Evolutionary conservation across 2,113 vertebrate genomes (phyloP), one percentile per base, ranked within the genome.

Genomic region (Cairina moschata): DNA sequence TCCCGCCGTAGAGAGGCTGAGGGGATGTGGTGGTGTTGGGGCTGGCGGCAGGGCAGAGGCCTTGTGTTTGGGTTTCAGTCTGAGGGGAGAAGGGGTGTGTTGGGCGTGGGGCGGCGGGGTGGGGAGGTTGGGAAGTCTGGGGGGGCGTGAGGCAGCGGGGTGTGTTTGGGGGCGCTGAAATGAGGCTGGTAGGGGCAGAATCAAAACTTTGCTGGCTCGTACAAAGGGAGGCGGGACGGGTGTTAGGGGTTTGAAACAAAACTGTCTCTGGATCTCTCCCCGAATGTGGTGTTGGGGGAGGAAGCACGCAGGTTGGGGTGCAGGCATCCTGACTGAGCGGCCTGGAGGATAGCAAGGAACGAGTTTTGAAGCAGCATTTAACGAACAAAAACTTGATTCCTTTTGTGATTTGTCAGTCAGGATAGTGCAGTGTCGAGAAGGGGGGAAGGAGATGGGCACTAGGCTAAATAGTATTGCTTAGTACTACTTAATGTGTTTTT

Each of bases 101-200:
- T 36, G 11, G 26, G 18, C 13, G 0, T 6, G 25, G 23, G 12
- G 52, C 1, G 76, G 25, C 11, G 32, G 2, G 23, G 9, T 18
- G 16, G 16, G 74, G 54, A 10, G 28, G 1, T 48, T 21, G 20
- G 46, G 46, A 48, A 22, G 46, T 48, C 11, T 2, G 2, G 21
- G 25, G 56, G 11, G 44, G 13, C 5, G 6, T 13, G 21, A 54
- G 28, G 40, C 11, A 13, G 16, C 48, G 14, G 6, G 14, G 28
- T 3, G 38, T 5, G 8, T 34, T 31, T 2, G 26, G 17, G 17
- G 31, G 11, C 1, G 38, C 25, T 23, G 31, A 26, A 44, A 40
- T 82, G 78, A 3, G 20, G 0, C 25, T 5, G 10, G 23, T 21
- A 9, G 7, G 32, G 63, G 38, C 15, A 42, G 17, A 44, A 17